phyloP scores from a whole-genome alignment of 2,797 vertebrate species.

The Anguilla megastoma region DNA sequence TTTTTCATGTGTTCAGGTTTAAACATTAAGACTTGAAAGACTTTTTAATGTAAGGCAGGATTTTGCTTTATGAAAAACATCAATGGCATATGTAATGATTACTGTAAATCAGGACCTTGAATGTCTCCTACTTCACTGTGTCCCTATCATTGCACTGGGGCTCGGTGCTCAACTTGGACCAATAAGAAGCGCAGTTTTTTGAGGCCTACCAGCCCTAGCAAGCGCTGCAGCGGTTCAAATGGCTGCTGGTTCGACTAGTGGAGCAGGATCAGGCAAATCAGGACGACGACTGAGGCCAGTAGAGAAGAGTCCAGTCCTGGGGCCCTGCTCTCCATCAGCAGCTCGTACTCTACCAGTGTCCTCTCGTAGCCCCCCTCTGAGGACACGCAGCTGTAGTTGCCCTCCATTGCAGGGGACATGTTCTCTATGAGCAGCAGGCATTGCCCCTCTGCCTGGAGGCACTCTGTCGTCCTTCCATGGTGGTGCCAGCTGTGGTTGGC shows the following conservation, averaged over 20 bases:
- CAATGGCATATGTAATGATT: too few species aligned
- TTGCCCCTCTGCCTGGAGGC: neutral
- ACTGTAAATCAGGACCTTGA: neutral
- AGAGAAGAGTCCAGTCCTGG: neutral
- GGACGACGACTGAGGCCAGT: conserved; percentile 43
- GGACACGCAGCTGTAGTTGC: conserved; percentile 55
- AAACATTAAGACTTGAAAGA: too few species aligned
- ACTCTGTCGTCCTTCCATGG: neutral
- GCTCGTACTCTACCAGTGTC: conserved; percentile 21
- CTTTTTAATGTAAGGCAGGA: too few species aligned
- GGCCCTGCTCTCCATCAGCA: conserved; percentile 21
- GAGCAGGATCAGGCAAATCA: conserved; percentile 32
- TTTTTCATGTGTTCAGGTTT: too few species aligned
- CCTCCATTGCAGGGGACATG: conserved; percentile 47
- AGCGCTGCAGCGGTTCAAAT: neutral
- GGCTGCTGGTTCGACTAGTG: neutral
- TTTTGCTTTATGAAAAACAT: too few species aligned
- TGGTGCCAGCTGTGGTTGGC: conserved; percentile 64
- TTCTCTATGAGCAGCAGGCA: conserved; percentile 61
- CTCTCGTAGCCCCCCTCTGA: conserved; percentile 53
- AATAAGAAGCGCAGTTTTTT: neutral
- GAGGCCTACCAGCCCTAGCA: neutral
- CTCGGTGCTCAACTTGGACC: neutral
- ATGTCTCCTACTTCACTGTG: neutral
- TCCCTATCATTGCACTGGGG: neutral